Evolutionary conservation across 2,888 invertebrate species (phyloP).

Genomic region (Caprella mutica): DNA sequence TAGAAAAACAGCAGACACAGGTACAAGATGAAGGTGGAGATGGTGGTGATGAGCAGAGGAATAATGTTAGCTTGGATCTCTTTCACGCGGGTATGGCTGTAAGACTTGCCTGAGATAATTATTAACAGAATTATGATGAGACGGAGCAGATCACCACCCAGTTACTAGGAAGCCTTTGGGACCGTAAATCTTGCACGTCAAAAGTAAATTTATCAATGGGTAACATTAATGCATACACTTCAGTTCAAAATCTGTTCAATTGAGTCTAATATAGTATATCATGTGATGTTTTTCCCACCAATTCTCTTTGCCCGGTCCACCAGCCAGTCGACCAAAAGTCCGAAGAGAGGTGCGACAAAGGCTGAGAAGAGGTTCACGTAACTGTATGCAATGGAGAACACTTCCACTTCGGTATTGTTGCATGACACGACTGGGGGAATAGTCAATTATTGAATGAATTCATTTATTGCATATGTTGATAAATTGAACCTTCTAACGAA

Average conservation of each 20-base stretch:
- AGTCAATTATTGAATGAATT: too few relatives aligned
- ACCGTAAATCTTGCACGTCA: too few relatives aligned
- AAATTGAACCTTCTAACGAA: too few relatives aligned
- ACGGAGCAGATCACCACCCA: too few relatives aligned
- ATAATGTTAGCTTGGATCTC: constrained; percentile 26
- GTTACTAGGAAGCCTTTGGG: too few relatives aligned
- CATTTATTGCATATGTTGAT: too few relatives aligned
- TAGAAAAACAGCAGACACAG: constrained; percentile 14
- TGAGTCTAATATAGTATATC: too few relatives aligned
- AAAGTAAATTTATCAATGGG: too few relatives aligned
- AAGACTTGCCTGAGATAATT: not conserved
- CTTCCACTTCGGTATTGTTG: constrained; percentile 16
- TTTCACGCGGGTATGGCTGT: constrained; percentile 12
- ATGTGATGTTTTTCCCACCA: too few relatives aligned
- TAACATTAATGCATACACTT: too few relatives aligned
- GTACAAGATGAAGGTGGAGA: constrained; percentile 13
- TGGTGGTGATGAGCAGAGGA: constrained; percentile 21
- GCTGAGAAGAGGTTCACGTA: constrained; percentile 26
- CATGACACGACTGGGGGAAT: constrained; percentile 18
- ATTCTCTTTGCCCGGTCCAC: constrained; percentile 12
- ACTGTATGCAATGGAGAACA: constrained; percentile 26
- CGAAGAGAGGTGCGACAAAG: constrained; percentile 23
- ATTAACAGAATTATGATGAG: not conserved
- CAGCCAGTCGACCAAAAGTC: constrained; percentile 21
- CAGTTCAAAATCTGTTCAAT: too few relatives aligned